Evolutionary conservation across 2,113 vertebrate genomes (phyloP).

Genomic region (Clarias magur): DNA sequence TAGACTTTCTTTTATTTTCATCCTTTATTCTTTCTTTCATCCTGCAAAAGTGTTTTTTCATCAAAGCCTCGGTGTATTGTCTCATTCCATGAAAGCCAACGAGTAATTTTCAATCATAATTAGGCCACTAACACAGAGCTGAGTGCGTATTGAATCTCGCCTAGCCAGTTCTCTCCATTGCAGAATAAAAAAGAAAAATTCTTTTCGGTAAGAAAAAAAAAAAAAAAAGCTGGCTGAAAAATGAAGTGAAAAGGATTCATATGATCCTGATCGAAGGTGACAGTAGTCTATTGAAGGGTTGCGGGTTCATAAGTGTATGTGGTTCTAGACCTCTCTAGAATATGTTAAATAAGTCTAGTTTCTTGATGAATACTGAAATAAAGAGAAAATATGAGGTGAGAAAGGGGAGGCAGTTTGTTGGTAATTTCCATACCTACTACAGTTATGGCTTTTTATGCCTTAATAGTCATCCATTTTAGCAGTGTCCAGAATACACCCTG

Average conservation of each 20-base stretch:
- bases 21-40: slow-evolving; percentile 3
- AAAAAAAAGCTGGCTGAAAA: slow-evolving; percentile 48
- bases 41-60: slow-evolving; percentile 38
- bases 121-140: slow-evolving; percentile 20
- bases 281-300: slow-evolving; percentile 62
- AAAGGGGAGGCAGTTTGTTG: slow-evolving; percentile 57
- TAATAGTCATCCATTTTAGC: slow-evolving; percentile 63
- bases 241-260: slow-evolving; percentile 49
- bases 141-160: slow-evolving; percentile 22
- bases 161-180: neutral
- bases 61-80: slow-evolving; percentile 40
- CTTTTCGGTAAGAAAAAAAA: slow-evolving; percentile 46
- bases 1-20: neutral
- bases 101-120: slow-evolving; percentile 41
- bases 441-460: slow-evolving; percentile 66
- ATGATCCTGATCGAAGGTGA: slow-evolving; percentile 72
- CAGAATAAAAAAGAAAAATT: slow-evolving; percentile 54
- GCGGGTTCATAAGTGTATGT: neutral
- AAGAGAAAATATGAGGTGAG: slow-evolving; percentile 60
- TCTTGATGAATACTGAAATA: slow-evolving; percentile 63
- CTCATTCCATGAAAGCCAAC: neutral
- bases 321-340: slow-evolving; percentile 55
- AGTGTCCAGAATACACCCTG: slow-evolving; percentile 44
- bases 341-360: slow-evolving; percentile 62
- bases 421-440: slow-evolving; percentile 61